Percentiles rank a stretch among this genome's conserved stretches.
Conservation (phyloP, 2,888 invertebrate species). For the Cephus pygmeus region DNA sequence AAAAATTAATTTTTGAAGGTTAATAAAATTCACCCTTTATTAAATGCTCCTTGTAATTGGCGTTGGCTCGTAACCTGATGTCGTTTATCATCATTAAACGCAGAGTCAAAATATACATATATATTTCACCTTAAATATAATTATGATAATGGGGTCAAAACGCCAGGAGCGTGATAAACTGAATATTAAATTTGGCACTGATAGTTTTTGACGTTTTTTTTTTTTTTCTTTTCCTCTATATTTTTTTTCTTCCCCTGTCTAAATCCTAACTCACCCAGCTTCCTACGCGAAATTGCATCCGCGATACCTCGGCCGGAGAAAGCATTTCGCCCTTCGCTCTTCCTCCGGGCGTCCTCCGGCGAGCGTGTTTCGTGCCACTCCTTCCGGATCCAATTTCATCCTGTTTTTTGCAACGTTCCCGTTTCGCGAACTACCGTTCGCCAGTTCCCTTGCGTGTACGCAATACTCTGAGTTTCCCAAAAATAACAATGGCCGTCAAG, state of each 20-base stretch:
- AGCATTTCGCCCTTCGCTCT: slow-evolving; percentile 1
- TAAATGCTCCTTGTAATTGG: background rate
- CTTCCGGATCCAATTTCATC: slow-evolving; percentile 8
- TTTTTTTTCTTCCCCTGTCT: background rate
- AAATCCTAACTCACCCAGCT: background rate
- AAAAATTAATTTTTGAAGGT: background rate
- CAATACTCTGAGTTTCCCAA: background rate
- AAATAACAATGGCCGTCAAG: background rate
- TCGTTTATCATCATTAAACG: background rate
- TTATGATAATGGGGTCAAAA: background rate
- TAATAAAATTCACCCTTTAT: background rate
- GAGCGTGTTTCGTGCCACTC: background rate
- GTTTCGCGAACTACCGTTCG: slow-evolving; percentile 2
- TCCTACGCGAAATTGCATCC: background rate
- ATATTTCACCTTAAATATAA: background rate
- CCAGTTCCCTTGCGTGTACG: background rate
- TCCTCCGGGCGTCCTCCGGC: background rate
- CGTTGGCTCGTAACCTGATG: background rate
- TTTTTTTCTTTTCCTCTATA: background rate
- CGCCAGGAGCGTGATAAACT: background rate
- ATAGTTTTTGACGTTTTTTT: background rate
- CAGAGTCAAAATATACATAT: background rate
- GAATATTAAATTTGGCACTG: background rate
- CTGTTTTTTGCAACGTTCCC: background rate
- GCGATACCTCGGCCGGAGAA: background rate